phyloP scores from a whole-genome alignment of 2,113 vertebrate genomes.

The Crotalus helleri region DNA sequence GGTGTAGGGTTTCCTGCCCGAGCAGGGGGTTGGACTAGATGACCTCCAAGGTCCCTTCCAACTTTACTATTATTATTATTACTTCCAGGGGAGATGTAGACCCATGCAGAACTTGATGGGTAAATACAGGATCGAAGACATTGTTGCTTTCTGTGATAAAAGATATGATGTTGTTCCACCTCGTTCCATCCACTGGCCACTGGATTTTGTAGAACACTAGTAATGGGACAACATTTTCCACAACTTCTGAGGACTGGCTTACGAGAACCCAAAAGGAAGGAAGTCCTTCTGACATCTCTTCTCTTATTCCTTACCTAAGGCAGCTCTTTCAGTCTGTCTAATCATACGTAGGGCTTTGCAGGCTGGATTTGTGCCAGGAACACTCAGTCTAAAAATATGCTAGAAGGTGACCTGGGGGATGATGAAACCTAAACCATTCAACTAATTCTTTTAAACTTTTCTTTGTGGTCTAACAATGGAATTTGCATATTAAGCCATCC shows the following conservation, averaged over 20 bases:
- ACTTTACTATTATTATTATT: too few relatives aligned
- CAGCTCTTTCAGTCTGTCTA: background rate
- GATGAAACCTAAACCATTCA: background rate
- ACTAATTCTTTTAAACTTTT: background rate
- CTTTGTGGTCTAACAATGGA: background rate
- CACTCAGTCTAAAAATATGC: background rate
- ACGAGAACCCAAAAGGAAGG: background rate
- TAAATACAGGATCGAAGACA: background rate
- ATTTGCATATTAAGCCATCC: background rate
- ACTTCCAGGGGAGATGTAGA: background rate
- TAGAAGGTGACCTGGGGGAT: background rate
- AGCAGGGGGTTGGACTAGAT: too few relatives aligned
- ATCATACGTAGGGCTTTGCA: background rate
- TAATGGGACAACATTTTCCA: too few relatives aligned
- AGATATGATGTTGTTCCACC: too few relatives aligned
- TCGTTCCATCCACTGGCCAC: too few relatives aligned
- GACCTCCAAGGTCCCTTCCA: too few relatives aligned
- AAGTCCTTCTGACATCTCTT: background rate
- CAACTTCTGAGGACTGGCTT: background rate
- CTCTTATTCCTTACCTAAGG: background rate
- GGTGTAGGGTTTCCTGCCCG: too few relatives aligned
- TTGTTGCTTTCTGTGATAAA: background rate
- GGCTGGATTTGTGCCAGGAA: background rate
- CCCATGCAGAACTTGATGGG: background rate
- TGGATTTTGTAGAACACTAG: background rate